Evolutionary conservation across 37 sponge, comb jelly and placozoan species (phyloP), one percentile per base, ranked within the genome.

Genomic region (Haliclona indistincta): DNA sequence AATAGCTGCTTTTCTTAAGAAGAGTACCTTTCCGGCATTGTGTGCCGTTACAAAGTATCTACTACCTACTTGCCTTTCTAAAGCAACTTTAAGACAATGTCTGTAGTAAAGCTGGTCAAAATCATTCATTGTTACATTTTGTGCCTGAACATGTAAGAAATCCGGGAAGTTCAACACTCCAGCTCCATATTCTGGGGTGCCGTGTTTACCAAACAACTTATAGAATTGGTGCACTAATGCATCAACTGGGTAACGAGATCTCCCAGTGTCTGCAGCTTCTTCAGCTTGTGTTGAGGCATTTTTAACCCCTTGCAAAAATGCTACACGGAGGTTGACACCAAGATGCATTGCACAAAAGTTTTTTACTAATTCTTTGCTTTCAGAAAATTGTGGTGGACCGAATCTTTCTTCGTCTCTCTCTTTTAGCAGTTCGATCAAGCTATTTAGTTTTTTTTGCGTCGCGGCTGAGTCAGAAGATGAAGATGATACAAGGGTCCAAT

Each of bases 331-430:
- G 40, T 81, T 81, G 19, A 81, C 73, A 22, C 74, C 82, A 19
- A 81, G 47, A 54, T 81, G 82, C 82, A 81, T 81, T 23, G 82
- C 34, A 38, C 82, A 81, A 45, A 81, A 81, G 15, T 51, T 73
- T 26, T 71, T 63, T 7, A 81, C 41, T 42, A 80, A 15, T 13
- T 80, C 81, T 35, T 62, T 33, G 36, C 45, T 40, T 61, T 58
- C 64, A 15, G 26, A 25, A 25, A 38, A 42, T 22, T 43, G 41
- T 22, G 78, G 55, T 26, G 67, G 38, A 34, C 67, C 78, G 64
- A 65, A 77, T 26, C 34, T 64, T 5, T 44, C 58, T 26, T 66
- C 67, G 64, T 77, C 78, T 53, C 17, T 49, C 44, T 64, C 68
- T 66, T 51, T 15, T 22, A 37, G 34, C 17, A 65, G 67, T 49